Percentiles rank a stretch among this genome's conserved stretches.
phyloP scores from a whole-genome alignment of 2,888 invertebrate species.

The Tribolium freemani region DNA sequence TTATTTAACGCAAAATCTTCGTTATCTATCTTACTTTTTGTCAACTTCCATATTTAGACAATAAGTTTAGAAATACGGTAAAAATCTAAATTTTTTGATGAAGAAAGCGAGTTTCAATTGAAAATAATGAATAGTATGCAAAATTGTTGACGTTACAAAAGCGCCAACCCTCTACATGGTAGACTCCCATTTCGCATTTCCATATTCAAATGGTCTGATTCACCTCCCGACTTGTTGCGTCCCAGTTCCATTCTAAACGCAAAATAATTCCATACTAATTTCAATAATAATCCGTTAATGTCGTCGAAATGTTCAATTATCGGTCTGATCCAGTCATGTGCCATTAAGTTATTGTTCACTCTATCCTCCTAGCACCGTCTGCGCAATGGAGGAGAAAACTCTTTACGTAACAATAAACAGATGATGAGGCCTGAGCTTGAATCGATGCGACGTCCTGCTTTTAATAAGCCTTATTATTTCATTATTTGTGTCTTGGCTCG shows the following conservation, averaged over 20 bases:
- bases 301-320: slow-evolving; percentile 38
- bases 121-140: too few relatives aligned
- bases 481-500: slow-evolving; percentile 50
- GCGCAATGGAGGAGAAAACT: slow-evolving; percentile 60
- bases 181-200: slow-evolving; percentile 18
- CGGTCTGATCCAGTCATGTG: slow-evolving; percentile 40
- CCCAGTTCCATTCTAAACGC: slow-evolving; percentile 11
- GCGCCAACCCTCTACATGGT: slow-evolving; percentile 11
- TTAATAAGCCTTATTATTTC: slow-evolving; percentile 64
- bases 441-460: slow-evolving; percentile 60
- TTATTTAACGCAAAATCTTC: too few relatives aligned
- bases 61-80: too few relatives aligned
- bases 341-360: slow-evolving; percentile 31
- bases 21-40: too few relatives aligned
- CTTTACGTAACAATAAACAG: slow-evolving; percentile 60
- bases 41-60: too few relatives aligned
- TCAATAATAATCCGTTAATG: slow-evolving; percentile 39
- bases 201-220: slow-evolving; percentile 36
- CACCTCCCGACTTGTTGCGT: slow-evolving; percentile 36
- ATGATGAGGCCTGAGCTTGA: slow-evolving; percentile 59
- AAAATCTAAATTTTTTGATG: too few relatives aligned
- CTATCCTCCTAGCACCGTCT: slow-evolving; percentile 16
- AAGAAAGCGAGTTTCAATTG: too few relatives aligned
- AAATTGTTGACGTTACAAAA: neutral
- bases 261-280: slow-evolving; percentile 34